Base-by-base conservation (phyloP, 2,888 invertebrate genomes). In the Metalampra italica region DNA sequence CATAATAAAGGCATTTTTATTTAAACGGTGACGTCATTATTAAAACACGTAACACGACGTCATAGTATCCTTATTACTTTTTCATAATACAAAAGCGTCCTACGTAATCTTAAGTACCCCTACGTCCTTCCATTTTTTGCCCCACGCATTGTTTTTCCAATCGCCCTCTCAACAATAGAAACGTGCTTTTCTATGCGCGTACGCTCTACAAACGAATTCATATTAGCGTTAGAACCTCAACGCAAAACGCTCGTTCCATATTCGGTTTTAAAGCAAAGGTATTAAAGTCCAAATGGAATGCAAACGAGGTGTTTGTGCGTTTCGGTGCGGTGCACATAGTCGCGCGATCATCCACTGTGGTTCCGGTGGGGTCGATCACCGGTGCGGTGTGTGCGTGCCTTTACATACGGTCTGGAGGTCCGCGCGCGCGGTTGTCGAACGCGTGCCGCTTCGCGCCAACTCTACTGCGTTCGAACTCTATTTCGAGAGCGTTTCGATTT, bases 351-450 rank as follows among this genome's bases (percentile, higher is more conserved):
- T 81, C 80, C 82, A 90, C 71, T 89, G 89, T 89, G 84, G 84
- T 90, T 90, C 90, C 90, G 90, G 90, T 90, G 78, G 90, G 89
- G 90, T 87, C 88, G 87, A 85, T 88, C 86, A 87, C 86, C 79
- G 78, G 60, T 56, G 66, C 59, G 60, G 80, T 80, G 80, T 78
- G 71, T 71, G 67, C 78, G 64, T 64, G 64, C 75, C 83, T 78
- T 83, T 77, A 82, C 75, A 68, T 65, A 68, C 64, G 74, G 73
- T 73, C 77, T 66, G 67, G 67, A 73, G 68, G 64, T 68, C 67
- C 62, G 65, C 71, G 71, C 69, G 76, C 71, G 68, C 58, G 68
- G 64, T 69, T 66, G 61, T 55, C 68, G 70, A 57, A 69, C 71
- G 75, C 63, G 57, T 49, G 49, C 57, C 63, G 59, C 51, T 77